Evolutionary conservation across 2,113 vertebrate species (phyloP).

Genomic region (Vidua macroura): DNA sequence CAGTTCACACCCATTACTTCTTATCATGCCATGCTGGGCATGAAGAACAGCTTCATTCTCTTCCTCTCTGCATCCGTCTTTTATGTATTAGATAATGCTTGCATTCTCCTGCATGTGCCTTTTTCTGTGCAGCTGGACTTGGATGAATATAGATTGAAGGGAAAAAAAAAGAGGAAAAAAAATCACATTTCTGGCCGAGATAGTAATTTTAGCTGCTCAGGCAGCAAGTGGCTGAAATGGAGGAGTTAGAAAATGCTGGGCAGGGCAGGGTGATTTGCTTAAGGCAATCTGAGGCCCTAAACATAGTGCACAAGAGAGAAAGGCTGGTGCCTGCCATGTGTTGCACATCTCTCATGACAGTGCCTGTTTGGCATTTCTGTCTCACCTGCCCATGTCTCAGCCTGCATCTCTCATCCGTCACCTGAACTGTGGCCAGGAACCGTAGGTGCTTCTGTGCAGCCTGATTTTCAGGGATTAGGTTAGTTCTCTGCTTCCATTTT

Average conservation of each 20-base stretch:
- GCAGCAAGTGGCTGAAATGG: conserved; percentile 5
- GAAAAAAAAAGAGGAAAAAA: not conserved
- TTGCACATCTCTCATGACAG: conserved; percentile 29
- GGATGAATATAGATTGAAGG: not conserved
- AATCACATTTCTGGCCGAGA: not conserved
- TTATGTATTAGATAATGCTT: not conserved
- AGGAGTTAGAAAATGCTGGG: conserved; percentile 1
- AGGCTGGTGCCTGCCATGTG: conserved; percentile 21
- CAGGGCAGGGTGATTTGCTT: conserved; percentile 16
- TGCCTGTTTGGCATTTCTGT: conserved; percentile 21
- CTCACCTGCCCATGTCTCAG: conserved; percentile 27
- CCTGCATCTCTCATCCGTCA: not conserved
- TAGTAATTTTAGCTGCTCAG: not conserved
- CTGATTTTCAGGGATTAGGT: not conserved
- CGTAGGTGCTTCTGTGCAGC: not conserved
- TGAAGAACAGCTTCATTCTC: conserved; percentile 38
- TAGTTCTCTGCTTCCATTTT: not conserved
- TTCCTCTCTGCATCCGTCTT: conserved; percentile 9
- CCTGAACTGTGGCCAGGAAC: conserved; percentile 17
- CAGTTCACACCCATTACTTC: conserved; percentile 48
- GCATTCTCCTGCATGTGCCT: not conserved
- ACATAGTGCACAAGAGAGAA: not conserved
- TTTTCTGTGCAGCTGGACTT: not conserved
- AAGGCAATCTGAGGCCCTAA: not conserved
- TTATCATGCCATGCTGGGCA: not conserved